A percentile compares a stretch with the other conserved stretches of the same genome.
Conservation (phyloP, 37 sponge, comb jelly and placozoan genomes). For the Chondrilla cf. caribensis region DNA sequence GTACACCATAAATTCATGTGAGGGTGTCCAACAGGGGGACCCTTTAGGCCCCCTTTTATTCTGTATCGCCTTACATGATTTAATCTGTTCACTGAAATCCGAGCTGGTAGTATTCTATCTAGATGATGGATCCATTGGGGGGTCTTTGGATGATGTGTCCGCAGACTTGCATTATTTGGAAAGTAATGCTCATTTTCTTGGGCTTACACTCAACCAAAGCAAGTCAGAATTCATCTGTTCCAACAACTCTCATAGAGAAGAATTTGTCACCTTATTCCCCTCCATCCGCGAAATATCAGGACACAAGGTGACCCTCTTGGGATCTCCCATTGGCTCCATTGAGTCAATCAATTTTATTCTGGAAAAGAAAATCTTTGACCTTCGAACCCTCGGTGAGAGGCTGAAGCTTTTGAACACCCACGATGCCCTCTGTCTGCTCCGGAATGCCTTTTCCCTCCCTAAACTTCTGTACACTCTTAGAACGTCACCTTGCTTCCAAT, state of each 20-base stretch:
- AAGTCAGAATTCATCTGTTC: not conserved
- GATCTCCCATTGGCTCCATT: not conserved
- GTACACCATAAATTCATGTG: not conserved
- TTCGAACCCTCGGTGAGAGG: conserved; percentile 11
- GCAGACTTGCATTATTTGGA: not conserved
- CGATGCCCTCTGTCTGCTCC: conserved; percentile 34
- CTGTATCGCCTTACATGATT: not conserved
- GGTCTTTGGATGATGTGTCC: not conserved
- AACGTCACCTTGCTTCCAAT: conserved; percentile 33
- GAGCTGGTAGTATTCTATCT: not conserved
- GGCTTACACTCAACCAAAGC: not conserved
- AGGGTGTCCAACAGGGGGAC: conserved; percentile 18
- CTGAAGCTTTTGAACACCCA: conserved; percentile 27
- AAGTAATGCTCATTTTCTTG: not conserved
- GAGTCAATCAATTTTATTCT: not conserved
- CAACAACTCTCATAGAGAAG: not conserved
- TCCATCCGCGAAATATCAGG: not conserved
- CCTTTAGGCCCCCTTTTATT: conserved; percentile 5
- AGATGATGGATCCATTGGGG: conserved; percentile 1
- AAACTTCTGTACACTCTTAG: conserved; percentile 39
- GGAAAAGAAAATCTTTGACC: not conserved
- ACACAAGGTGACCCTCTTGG: not conserved
- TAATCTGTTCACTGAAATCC: not conserved
- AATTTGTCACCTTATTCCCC: not conserved
- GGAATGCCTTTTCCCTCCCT: conserved; percentile 45